Conservation (phyloP, 1,140 invertebrate genomes). For the Pentalonia nigronervosa region DNA sequence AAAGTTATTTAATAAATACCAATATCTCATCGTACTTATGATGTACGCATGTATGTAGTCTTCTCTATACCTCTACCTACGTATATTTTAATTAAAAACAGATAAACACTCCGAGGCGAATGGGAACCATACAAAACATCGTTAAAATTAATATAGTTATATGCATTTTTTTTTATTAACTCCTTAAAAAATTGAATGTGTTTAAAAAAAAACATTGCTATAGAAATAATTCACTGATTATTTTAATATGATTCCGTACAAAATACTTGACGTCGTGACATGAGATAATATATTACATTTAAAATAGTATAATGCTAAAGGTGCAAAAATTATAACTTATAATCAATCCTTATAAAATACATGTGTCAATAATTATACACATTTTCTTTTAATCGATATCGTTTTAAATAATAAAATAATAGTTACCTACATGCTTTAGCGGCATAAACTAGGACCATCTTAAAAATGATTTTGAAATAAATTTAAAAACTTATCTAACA, state of each 20-base stretch:
- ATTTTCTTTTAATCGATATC: not conserved
- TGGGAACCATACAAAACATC: not conserved
- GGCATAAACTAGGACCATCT: not conserved
- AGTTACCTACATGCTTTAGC: not conserved
- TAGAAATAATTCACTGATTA: not conserved
- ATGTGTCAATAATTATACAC: not conserved
- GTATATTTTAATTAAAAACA: slow-evolving; percentile 19
- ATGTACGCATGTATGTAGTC: not conserved
- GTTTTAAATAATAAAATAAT: slow-evolving; percentile 5
- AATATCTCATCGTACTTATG: not conserved
- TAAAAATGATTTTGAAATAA: not conserved
- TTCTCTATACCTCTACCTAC: not conserved
- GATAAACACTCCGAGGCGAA: not conserved
- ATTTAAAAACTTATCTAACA: not conserved
- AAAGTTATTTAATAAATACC: not conserved
- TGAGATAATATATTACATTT: not conserved
- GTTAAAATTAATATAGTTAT: slow-evolving; percentile 2
- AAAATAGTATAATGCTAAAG: not conserved
- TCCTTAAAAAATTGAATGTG: not conserved
- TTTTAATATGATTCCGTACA: not conserved
- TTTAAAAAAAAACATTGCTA: not conserved
- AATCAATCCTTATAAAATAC: not conserved
- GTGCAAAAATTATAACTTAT: not conserved
- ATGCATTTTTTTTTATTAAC: not conserved
- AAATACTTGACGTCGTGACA: not conserved